Evolutionary conservation across 2,797 vertebrate genomes (phyloP).

Genomic region (Echeneis naucrates): DNA sequence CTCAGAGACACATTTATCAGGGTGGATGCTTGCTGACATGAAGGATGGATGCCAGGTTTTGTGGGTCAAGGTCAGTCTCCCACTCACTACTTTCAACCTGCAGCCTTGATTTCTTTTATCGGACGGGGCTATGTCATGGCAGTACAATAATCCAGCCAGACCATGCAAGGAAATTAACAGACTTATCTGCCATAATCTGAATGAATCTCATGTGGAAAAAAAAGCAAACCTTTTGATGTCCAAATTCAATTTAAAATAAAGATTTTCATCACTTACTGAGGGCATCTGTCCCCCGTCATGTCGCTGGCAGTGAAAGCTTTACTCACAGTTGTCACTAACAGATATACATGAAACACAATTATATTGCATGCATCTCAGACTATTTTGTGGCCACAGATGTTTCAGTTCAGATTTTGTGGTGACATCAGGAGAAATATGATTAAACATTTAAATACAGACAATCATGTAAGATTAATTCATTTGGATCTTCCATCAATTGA

Average conservation of each 20-base stretch:
- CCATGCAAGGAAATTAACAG: conserved; percentile 40
- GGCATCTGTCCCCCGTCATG: background rate
- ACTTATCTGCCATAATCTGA: conserved; percentile 12
- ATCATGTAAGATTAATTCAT: too few species aligned
- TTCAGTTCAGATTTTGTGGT: conserved; percentile 1
- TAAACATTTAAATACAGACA: background rate
- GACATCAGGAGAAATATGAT: background rate
- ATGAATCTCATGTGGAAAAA: conserved; percentile 4
- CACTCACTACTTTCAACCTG: conserved; percentile 1
- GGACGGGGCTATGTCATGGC: background rate
- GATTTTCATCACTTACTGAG: background rate
- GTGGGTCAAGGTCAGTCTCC: conserved; percentile 38
- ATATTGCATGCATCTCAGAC: conserved; percentile 19
- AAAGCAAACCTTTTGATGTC: background rate
- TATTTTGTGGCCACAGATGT: conserved; percentile 30
- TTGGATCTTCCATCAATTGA: too few species aligned
- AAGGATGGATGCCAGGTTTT: conserved; percentile 45
- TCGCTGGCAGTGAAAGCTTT: conserved; percentile 3
- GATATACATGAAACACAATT: conserved; percentile 16
- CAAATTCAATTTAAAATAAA: background rate
- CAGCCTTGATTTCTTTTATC: conserved; percentile 12
- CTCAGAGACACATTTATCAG: conserved; percentile 50
- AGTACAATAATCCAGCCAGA: background rate
- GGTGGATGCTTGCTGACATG: conserved; percentile 30
- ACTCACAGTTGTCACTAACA: background rate